Percentiles rank a stretch among this genome's conserved stretches.
phyloP scores from a whole-genome alignment of 1,140 invertebrate species.

The Onthophagus taurus region DNA sequence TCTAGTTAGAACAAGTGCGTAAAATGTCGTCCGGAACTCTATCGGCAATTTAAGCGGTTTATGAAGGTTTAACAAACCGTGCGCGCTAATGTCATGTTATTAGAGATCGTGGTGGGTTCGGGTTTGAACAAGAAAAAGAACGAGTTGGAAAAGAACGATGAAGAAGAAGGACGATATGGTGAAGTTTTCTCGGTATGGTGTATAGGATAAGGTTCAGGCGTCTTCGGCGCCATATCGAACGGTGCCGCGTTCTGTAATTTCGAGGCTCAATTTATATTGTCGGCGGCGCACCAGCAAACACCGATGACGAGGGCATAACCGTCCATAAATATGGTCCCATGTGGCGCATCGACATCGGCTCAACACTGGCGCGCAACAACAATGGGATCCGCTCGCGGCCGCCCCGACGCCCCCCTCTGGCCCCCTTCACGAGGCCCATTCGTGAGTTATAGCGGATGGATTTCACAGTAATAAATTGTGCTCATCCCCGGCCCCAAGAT shows the following conservation, averaged over 20 bases:
- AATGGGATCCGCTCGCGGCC: slow-evolving; percentile 18
- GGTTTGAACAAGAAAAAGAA: too few species aligned
- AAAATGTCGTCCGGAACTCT: too few species aligned
- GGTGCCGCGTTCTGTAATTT: too few species aligned
- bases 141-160: too few species aligned
- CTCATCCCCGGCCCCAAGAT: slow-evolving; percentile 23
- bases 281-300: background rate
- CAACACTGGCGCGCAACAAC: slow-evolving; percentile 16
- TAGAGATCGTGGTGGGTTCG: too few species aligned
- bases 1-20: too few species aligned
- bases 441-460: slow-evolving; percentile 33
- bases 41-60: too few species aligned
- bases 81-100: too few species aligned
- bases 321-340: slow-evolving; percentile 11
- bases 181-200: too few species aligned
- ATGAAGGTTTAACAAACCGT: too few species aligned
- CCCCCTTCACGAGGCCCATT: slow-evolving; percentile 22
- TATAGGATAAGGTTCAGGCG: slow-evolving; percentile 8
- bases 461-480: slow-evolving; percentile 32
- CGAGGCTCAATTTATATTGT: background rate
- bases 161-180: too few species aligned
- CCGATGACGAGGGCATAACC: slow-evolving; percentile 9
- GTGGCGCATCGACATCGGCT: slow-evolving; percentile 9
- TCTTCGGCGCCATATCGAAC: slow-evolving; percentile 5
- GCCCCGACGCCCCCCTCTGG: too few species aligned